Evolutionary conservation across 2,113 vertebrate species (phyloP).

Genomic region (Pluvianellus socialis): DNA sequence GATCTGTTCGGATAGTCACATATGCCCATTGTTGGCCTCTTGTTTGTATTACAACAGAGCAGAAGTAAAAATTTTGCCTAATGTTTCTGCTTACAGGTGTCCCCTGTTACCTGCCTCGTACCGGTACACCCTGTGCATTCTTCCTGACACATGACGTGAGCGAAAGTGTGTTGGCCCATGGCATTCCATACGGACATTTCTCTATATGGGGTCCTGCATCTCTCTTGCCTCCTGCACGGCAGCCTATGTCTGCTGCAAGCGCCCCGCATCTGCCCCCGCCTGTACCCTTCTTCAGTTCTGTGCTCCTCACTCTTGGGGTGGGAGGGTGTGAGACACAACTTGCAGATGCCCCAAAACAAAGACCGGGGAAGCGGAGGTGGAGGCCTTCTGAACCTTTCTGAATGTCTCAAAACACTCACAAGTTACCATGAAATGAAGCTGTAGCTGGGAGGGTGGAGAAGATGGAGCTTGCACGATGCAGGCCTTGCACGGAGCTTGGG

Average conservation of each 20-base stretch:
- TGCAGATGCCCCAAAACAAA: no score
- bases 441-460: no score
- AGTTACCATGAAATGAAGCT: no score
- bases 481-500: no score
- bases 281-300: not conserved
- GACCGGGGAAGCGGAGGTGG: no score
- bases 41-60: not conserved
- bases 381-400: no score
- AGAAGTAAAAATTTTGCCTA: not conserved
- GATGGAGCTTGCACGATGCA: no score
- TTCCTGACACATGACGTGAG: not conserved
- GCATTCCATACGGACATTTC: not conserved
- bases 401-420: no score
- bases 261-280: no score
- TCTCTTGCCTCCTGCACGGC: not conserved
- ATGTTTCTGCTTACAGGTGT: not conserved
- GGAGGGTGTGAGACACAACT: not conserved
- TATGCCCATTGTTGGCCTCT: not conserved
- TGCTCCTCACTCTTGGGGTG: not conserved
- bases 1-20: not conserved
- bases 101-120: rapidly evolving
- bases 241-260: not conserved
- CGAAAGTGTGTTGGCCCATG: not conserved
- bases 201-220: no score
- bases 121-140: not conserved